Evolutionary conservation across 2,888 invertebrate genomes (phyloP), one percentile per base, ranked within the genome.

Genomic region (Eupeodes luniger): DNA sequence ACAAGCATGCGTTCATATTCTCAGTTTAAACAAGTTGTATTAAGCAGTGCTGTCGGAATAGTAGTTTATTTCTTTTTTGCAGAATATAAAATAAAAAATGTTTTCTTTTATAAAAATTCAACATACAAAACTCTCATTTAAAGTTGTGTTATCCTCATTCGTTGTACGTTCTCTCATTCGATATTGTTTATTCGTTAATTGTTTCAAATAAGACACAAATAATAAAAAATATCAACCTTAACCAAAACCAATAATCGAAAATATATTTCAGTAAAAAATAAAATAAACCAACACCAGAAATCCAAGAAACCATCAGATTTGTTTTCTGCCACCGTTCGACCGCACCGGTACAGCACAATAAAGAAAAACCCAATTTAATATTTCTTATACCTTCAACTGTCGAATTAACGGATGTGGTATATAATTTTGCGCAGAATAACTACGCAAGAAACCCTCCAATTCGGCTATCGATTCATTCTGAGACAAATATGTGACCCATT

Each of bases 401-500:
- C 80, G 69, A 76, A 87, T 84, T 62, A 85, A 34, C 9, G 80
- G 74, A 81, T 81, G 59, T 5, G 11, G 59, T 49, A 64, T 49
- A 55, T 77, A 80, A 16, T 76, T 87, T 49, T 75, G 69, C 19
- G 49, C 81, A 40, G 53, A 47, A 62, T 88, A 79, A 12, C 89
- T 89, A 0, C 89, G 90, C 51, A 90, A 72, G 0, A 91, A 90
- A 16, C 89, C 90, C 36, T 91, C 90, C 66, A 91, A 64, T 34
- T 90, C 90, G 12, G 90, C 85, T 40, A 91, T 90, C 2, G 91
- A 90, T 55, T 89, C 84, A n/a, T 92, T 91, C 55, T 90, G 91
- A 0, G 85, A 89, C 49, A 90, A 85, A n/a, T 92, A 92, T 6
- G 91, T 95, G 86, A 97, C 92, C 98, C 98, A 99, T 90, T 96